Percentiles rank a stretch among this genome's conserved stretches.
Evolutionary conservation across 2,113 vertebrate species (phyloP).

Genomic region (Varanus komodoensis): DNA sequence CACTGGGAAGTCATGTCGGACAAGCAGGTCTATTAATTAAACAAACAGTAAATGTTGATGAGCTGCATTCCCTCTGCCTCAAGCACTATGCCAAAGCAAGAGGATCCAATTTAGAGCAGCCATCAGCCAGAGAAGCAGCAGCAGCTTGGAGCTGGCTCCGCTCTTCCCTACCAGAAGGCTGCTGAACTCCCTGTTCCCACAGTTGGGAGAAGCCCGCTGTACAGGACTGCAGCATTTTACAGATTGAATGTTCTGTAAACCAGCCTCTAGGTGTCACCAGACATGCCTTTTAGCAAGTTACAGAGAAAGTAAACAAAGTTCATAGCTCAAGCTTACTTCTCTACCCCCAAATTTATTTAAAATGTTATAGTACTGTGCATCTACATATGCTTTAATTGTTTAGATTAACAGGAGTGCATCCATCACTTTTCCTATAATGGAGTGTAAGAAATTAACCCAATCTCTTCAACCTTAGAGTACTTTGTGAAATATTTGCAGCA

Average conservation of each 20-base stretch:
- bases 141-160: too few species aligned
- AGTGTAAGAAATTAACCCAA: not conserved
- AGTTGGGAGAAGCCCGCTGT: too few species aligned
- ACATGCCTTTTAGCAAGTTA: not conserved
- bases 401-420: slow-evolving; percentile 33
- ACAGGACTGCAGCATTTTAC: not conserved
- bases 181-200: too few species aligned
- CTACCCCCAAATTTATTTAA: slow-evolving; percentile 32
- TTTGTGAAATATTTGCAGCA: slow-evolving; percentile 29
- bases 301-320: slow-evolving; percentile 18
- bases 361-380: slow-evolving; percentile 46
- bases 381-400: slow-evolving; percentile 45
- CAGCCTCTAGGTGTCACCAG: not conserved
- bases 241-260: not conserved
- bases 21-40: too few species aligned
- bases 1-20: too few species aligned
- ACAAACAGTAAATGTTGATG: too few species aligned
- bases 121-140: too few species aligned
- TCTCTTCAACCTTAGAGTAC: slow-evolving; percentile 31
- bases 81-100: too few species aligned
- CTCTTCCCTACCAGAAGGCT: too few species aligned
- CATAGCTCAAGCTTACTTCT: slow-evolving; percentile 65
- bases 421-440: not conserved
- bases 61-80: too few species aligned
- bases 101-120: too few species aligned